Evolutionary conservation across 2,888 invertebrate species (phyloP).

Genomic region (Camptogramma bilineatum): DNA sequence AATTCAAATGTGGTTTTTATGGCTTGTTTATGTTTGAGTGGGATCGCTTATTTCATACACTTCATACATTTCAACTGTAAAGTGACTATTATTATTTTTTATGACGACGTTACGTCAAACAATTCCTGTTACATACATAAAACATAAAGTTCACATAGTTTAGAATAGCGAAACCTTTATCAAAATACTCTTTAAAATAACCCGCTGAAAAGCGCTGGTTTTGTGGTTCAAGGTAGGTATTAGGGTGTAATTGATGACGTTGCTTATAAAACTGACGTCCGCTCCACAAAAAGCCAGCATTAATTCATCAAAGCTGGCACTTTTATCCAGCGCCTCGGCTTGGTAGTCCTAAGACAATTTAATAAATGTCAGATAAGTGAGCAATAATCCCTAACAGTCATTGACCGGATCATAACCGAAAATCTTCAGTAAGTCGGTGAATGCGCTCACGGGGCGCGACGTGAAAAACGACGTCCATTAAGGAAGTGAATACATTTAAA

Average conservation of each 20-base stretch:
- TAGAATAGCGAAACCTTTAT: neutral
- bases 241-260: slow-evolving; percentile 37
- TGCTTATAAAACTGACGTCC: slow-evolving; percentile 41
- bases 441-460: slow-evolving; percentile 67
- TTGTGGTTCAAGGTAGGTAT: slow-evolving; percentile 29
- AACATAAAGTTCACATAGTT: neutral
- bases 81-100: neutral
- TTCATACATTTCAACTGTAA: neutral
- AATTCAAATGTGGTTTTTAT: slow-evolving; percentile 34
- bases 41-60: slow-evolving; percentile 14
- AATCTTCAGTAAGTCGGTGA: slow-evolving; percentile 81
- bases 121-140: neutral
- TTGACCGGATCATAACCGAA: slow-evolving; percentile 84
- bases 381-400: slow-evolving; percentile 77
- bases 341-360: slow-evolving; percentile 64
- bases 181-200: slow-evolving; percentile 16
- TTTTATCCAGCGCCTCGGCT: slow-evolving; percentile 52
- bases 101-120: neutral
- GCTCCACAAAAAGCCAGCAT: slow-evolving; percentile 46
- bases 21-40: slow-evolving; percentile 21
- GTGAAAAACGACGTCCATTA: slow-evolving; percentile 85
- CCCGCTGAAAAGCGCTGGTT: slow-evolving; percentile 25
- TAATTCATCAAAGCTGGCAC: slow-evolving; percentile 54
- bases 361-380: slow-evolving; percentile 73
- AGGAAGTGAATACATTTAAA: slow-evolving; percentile 86